Evolutionary conservation across 2,797 vertebrate species (phyloP).

Genomic region (Allochrocebus solatus): DNA sequence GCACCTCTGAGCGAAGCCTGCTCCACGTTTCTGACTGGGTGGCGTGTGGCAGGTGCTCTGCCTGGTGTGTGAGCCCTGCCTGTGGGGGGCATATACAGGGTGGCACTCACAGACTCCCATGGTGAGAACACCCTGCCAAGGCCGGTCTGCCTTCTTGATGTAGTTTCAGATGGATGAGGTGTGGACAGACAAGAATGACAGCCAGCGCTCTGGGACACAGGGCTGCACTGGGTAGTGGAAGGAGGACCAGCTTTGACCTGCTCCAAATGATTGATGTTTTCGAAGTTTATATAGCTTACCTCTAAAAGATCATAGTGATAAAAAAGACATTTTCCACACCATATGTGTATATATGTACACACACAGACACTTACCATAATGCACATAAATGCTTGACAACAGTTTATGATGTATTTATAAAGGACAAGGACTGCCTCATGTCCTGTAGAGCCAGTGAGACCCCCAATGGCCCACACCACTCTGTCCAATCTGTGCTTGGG

Average conservation of each 20-base stretch:
- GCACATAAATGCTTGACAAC: fast-evolving
- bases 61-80: too few relatives aligned
- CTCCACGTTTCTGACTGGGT: not conserved
- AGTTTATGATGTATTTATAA: not conserved
- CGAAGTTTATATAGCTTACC: not conserved
- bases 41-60: not conserved
- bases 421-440: not conserved
- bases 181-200: not conserved
- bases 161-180: not conserved
- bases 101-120: too few relatives aligned
- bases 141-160: not conserved
- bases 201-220: not conserved
- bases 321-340: not conserved
- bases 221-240: too few relatives aligned
- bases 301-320: not conserved
- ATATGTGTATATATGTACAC: fast-evolving
- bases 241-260: not conserved
- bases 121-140: not conserved
- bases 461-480: not conserved
- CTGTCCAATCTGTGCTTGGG: not conserved
- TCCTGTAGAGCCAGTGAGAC: not conserved
- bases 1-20: not conserved
- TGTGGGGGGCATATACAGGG: not conserved
- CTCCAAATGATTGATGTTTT: not conserved
- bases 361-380: not conserved